Evolutionary conservation across 2,113 vertebrate genomes (phyloP).

Genomic region (Oryctolagus cuniculus): DNA sequence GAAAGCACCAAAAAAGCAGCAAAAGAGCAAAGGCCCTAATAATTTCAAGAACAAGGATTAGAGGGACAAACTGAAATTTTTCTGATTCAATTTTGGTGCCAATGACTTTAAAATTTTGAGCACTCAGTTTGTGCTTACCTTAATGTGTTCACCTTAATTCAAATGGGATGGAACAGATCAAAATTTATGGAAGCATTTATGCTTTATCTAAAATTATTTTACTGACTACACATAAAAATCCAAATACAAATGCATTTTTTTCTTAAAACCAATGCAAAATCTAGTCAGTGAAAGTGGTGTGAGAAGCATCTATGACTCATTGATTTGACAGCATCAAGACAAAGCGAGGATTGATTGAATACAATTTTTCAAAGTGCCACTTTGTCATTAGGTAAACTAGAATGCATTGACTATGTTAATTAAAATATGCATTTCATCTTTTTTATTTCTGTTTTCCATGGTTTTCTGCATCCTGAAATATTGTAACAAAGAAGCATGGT

Average conservation of each 20-base stretch:
- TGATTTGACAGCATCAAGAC: neutral
- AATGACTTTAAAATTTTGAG: neutral
- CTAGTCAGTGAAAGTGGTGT: neutral
- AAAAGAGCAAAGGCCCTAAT: neutral
- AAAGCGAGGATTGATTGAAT: neutral
- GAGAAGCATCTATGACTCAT: neutral
- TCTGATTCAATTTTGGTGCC: neutral
- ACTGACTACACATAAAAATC: neutral
- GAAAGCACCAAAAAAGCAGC: neutral
- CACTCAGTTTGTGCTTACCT: too few relatives aligned
- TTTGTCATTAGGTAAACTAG: neutral
- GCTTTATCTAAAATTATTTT: neutral
- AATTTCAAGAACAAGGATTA: neutral
- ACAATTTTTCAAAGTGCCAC: neutral
- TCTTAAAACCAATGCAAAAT: neutral
- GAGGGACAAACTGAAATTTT: neutral
- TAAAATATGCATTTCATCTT: neutral
- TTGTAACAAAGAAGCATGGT: neutral
- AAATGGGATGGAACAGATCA: neutral
- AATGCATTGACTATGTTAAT: neutral
- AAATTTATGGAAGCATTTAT: neutral
- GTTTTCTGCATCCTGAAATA: neutral
- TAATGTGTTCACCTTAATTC: neutral
- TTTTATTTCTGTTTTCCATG: neutral
- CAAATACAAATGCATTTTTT: neutral